Evolutionary conservation across 2,888 invertebrate genomes (phyloP).

Genomic region (Neocrepidodera transversa): DNA sequence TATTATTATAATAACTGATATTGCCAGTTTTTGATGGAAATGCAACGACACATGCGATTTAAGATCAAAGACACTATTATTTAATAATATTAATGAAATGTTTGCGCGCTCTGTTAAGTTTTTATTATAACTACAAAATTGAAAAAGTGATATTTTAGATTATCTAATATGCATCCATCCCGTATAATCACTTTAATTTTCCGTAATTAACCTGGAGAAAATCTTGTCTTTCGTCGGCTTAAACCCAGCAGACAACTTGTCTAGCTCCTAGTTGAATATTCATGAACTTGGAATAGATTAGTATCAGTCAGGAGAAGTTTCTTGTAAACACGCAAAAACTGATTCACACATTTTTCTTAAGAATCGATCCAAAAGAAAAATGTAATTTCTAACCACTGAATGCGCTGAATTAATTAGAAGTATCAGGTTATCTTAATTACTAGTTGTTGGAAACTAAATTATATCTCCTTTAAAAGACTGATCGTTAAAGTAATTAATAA

Average conservation of each 20-base stretch:
- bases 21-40: not conserved
- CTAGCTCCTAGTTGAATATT: not conserved
- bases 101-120: not conserved
- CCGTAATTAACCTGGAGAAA: too few species aligned
- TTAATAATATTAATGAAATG: not conserved
- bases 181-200: too few species aligned
- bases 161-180: too few species aligned
- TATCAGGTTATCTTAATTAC: constrained; percentile 2
- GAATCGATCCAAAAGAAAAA: constrained; percentile 1
- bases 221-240: not conserved
- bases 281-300: not conserved
- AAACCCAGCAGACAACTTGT: not conserved
- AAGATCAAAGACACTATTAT: not conserved
- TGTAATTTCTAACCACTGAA: not conserved
- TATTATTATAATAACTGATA: not conserved
- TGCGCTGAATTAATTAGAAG: not conserved
- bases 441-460: not conserved
- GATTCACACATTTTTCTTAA: not conserved
- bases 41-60: not conserved
- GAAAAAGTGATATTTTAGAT: too few species aligned
- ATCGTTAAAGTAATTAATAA: not conserved
- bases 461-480: not conserved
- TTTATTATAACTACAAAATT: not conserved
- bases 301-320: not conserved
- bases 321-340: constrained; percentile 1